Base-by-base conservation (phyloP, 2,888 invertebrate genomes). In the Habrosyne pyritoides region DNA sequence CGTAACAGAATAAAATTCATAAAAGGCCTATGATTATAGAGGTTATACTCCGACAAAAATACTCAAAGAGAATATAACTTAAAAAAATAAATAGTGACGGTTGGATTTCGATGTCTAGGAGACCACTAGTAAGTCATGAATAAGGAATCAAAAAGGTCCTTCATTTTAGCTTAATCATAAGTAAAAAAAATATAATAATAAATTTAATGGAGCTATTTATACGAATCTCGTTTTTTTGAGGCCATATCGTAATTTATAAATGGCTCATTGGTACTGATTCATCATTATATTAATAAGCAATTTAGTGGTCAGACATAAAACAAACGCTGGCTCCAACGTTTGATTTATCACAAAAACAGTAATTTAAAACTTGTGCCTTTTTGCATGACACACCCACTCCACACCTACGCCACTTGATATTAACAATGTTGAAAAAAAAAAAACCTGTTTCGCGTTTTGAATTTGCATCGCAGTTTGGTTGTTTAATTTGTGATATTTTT, bases 301-400 rank as follows among this genome's bases (percentile, higher is more conserved):
- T 79, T 77, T 75, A 57, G 65, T 63, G 68, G 60, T 63, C 59
- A 63, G 63, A 64, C 63, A 61, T 54, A 55, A 63, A 59, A 26
- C 28, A 26, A 26, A 28, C 50, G 28, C 28, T 10, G 21, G 10
- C n/a, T 14, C 28, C 7, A 22, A 57, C 56, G 55, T 66, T 75
- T 75, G 82, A 80, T 81, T 82, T 80, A 81, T 81, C 68, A 79
- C 79, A 76, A 81, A 83, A 83, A 82, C 77, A 75, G 71, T 71
- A 72, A 74, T 75, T 73, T 77, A 69, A 76, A 73, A 72, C 59
- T 75, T 71, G 71, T 26, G 67, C 73, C 77, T 81, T 82, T 81
- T 83, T 81, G 78, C 82, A 68, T 69, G 61, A 66, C 71, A 69
- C 77, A 66, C 77, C 76, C 63, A 76, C 77, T 54, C 59, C 57